These are phyloP conservation scores for Dromas ardeola DNA, from an alignment of 2,113 vertebrate genomes.

Conservation along the genomic window DNA sequence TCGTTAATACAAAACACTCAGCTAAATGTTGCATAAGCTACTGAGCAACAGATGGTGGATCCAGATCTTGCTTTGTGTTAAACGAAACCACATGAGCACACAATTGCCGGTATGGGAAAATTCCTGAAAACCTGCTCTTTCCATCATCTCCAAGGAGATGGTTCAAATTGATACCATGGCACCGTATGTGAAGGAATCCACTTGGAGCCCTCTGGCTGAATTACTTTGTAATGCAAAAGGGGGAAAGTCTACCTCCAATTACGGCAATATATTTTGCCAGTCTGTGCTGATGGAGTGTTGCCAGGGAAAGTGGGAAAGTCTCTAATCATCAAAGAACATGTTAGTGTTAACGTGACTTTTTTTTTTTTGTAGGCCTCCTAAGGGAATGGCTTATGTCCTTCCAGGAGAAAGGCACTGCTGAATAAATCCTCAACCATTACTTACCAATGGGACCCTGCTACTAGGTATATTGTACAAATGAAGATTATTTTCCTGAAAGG, in stretches of 20 bases:
- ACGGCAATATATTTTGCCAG: not conserved
- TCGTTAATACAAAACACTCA: not conserved
- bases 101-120: not conserved
- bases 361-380: not conserved
- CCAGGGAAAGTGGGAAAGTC: conserved; percentile 35
- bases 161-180: not conserved
- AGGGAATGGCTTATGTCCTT: conserved; percentile 25
- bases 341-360: not conserved
- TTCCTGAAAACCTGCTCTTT: not conserved
- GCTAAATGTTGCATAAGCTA: not conserved
- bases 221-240: not conserved
- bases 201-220: not conserved
- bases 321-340: conserved; percentile 28
- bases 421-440: not conserved
- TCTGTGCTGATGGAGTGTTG: not conserved
- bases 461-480: not conserved
- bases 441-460: not conserved
- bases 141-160: not conserved
- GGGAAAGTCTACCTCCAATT: not conserved
- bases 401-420: not conserved
- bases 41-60: not conserved
- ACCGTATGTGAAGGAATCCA: not conserved
- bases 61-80: not conserved
- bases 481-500: not conserved
- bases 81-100: not conserved